Evolutionary conservation across 30 jellyfish, hydroid and myxozoan species (phyloP), one percentile per base, ranked within the genome.

Genomic region (Hydractinia echinata): DNA sequence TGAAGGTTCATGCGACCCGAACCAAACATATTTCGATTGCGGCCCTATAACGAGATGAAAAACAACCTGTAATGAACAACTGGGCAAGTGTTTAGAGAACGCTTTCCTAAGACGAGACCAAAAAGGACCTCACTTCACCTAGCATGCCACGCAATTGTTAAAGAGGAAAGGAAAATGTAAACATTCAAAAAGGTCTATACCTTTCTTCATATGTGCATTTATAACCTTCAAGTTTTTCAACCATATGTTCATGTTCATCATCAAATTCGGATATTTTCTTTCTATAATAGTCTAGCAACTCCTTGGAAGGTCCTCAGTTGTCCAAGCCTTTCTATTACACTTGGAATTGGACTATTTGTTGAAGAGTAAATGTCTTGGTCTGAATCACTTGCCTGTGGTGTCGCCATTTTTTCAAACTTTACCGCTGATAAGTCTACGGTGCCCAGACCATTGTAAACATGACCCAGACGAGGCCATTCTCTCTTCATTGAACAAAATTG

Each of bases 291-390:
- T 89, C 95, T n/a, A 89, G 87, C 11, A 89, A 90, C 70, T 89
- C 95, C 68, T 85, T 89, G 44, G 97, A 89, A 19, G 97, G 97
- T 67, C n/a, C 97, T 69, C 55, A 89, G 92, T 84, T 84, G 89
- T 18, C 92, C 97, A 10, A 89, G 92, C 52, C 97, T 82, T 76
- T 89, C 95, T 62, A 79, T 77, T 8, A 89, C 97, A 60, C 64
- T 85, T 51, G 97, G 97, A 30, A 89, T 77, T 7, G 96, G 93
- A 7, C 81, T 71, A 50, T 71, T 50, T 20, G 81, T 6, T 44
- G 74, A 64, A 64, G 51, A n/a, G 74, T 1, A 58, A 11, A 0
- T 58, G 19, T 89, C 70, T 10, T 85, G 83, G 50, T 20, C 53
- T 64, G 87, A 73, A 64, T 21, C 11, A 0, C 64, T 54, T 39